Evolutionary conservation across 2,113 vertebrate genomes (phyloP).

Genomic region (Myiagra hebetior): DNA sequence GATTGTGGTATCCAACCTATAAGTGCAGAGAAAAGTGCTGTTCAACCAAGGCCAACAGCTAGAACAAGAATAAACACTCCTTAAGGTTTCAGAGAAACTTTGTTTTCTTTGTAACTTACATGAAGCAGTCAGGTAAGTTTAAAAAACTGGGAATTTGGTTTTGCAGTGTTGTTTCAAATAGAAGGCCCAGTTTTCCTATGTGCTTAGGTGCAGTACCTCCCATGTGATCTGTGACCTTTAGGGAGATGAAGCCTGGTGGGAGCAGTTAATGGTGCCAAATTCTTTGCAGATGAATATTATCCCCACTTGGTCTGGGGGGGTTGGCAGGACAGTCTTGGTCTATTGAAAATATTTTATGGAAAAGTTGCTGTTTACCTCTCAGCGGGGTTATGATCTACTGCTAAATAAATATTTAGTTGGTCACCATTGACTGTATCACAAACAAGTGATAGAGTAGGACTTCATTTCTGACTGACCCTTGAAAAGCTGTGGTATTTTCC

Average conservation of each 20-base stretch:
- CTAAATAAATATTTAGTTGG: background rate
- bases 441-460: background rate
- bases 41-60: background rate
- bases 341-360: background rate
- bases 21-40: background rate
- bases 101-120: background rate
- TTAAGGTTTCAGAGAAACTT: background rate
- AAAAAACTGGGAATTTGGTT: background rate
- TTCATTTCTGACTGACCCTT: background rate
- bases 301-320: background rate
- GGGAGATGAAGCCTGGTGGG: background rate
- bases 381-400: background rate
- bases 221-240: background rate
- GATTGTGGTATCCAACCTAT: background rate
- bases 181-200: background rate
- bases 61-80: background rate
- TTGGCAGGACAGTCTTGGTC: background rate
- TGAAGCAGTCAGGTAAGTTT: background rate
- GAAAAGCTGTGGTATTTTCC: background rate
- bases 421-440: background rate
- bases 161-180: background rate
- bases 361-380: background rate
- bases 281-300: background rate
- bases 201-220: background rate
- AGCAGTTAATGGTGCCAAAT: background rate